Evolutionary conservation across 2,888 invertebrate genomes (phyloP), one percentile per base, ranked within the genome.

Genomic region (Ophion ventricosus): DNA sequence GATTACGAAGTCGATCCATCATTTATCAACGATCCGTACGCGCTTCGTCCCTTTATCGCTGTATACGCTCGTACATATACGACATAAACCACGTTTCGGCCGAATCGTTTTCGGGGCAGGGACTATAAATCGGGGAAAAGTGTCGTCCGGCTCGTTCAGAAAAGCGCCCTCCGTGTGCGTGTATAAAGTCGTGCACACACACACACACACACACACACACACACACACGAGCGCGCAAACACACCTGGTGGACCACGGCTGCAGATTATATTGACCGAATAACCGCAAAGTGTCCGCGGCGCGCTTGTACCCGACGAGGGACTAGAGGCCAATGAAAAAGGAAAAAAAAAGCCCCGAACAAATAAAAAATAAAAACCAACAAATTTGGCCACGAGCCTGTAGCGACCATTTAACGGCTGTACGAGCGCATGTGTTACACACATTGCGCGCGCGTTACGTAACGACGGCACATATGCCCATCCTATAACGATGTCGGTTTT

Each of bases 361-460:
- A 23, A 59, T 5, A 20, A 73, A 26, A 59, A 72, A 73, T 73
- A 73, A 77, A 56, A 54, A 54, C 73, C 85, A 90, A 92, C 91
- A 91, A 89, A 89, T 89, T 91, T 92, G 91, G 91, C 91, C 86
- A 79, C 84, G 83, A 83, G 89, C 90, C 90, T 88, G 86, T 87
- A 84, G 63, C 70, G 64, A 61, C 70, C 75, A 72, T 83, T 83
- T 75, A 80, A 69, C 75, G 79, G 59, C 64, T 80, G 72, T 80
- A 40, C 70, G 73, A 59, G 73, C 73, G 56, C 78, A 81, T 77
- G 84, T 80, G 79, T 80, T 80, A 75, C 83, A 72, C 74, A 59
- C 56, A 54, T 75, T 63, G 57, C 57, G 78, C 57, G 73, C 72
- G 72, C 57, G 43, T 72, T 67, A 69, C 74, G 43, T 75, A 70